These are phyloP conservation scores for Trematocara unimaculatum DNA, from an alignment of 2,113 vertebrate genomes.

Conservation along the genomic window DNA sequence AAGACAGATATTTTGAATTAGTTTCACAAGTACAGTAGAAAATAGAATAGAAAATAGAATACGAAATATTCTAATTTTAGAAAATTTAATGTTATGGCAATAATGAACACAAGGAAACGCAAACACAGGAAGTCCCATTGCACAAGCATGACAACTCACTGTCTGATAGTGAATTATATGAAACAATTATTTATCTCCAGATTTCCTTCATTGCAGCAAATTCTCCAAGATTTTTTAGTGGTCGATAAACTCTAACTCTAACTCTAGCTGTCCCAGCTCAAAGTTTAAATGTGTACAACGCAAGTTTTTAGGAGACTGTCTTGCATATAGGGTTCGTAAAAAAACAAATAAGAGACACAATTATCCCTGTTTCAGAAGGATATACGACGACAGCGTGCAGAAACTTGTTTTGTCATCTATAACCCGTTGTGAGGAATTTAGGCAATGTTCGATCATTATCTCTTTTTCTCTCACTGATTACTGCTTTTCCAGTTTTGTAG, in stretches of 20 bases:
- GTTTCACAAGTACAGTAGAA: background rate
- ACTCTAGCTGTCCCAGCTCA: background rate
- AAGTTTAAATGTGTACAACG: background rate
- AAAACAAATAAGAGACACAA: background rate
- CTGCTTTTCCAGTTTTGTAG: background rate
- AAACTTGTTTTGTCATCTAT: background rate
- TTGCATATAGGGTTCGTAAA: accelerated
- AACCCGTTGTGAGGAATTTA: background rate
- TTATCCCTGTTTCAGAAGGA: background rate
- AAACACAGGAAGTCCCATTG: background rate
- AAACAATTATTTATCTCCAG: background rate
- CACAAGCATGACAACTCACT: background rate
- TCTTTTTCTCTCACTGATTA: background rate
- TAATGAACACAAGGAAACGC: background rate
- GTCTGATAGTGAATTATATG: background rate
- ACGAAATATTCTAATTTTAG: background rate
- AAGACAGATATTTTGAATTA: background rate
- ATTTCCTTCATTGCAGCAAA: accelerated
- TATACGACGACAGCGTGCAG: background rate
- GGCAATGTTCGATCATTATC: background rate
- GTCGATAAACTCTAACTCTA: background rate
- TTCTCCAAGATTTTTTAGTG: background rate
- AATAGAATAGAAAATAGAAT: background rate
- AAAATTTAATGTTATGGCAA: background rate
- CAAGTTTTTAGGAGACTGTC: background rate